Conservation (phyloP, 2,797 vertebrate genomes). For the Chiloscyllium punctatum region DNA sequence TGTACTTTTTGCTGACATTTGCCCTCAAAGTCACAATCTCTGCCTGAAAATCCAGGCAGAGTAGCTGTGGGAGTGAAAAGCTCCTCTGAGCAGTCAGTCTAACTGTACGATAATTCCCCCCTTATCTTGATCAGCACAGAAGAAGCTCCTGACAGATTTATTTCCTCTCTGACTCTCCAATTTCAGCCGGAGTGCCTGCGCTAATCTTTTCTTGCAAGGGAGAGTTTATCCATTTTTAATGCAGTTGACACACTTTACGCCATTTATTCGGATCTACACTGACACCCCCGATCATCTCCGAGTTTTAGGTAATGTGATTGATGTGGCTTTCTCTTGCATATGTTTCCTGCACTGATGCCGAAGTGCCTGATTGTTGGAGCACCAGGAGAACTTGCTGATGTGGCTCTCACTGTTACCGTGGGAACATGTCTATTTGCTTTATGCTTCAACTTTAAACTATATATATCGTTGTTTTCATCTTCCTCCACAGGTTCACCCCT, state of each 20-base stretch:
- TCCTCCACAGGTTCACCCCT: background rate
- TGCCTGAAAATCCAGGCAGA: background rate
- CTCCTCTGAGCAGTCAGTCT: background rate
- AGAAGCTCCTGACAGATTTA: background rate
- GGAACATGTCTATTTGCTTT: background rate
- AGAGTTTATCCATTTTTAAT: conserved; percentile 23
- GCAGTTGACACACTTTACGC: background rate
- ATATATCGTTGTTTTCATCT: background rate
- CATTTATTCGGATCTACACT: background rate
- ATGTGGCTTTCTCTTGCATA: background rate
- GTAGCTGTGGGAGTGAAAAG: background rate
- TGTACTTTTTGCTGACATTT: no score
- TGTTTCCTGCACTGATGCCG: background rate
- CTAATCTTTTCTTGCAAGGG: background rate
- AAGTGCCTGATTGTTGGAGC: background rate
- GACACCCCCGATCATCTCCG: conserved; percentile 7
- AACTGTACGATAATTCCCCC: background rate
- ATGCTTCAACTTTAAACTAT: background rate
- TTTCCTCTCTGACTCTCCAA: background rate
- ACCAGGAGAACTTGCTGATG: background rate
- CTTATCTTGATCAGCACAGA: background rate
- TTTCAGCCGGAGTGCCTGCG: background rate
- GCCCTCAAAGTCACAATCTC: background rate
- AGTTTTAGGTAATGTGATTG: background rate
- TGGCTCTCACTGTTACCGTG: background rate